Evolutionary conservation across 2,113 vertebrate genomes (phyloP).

Genomic region (Oplegnathus fasciatus): DNA sequence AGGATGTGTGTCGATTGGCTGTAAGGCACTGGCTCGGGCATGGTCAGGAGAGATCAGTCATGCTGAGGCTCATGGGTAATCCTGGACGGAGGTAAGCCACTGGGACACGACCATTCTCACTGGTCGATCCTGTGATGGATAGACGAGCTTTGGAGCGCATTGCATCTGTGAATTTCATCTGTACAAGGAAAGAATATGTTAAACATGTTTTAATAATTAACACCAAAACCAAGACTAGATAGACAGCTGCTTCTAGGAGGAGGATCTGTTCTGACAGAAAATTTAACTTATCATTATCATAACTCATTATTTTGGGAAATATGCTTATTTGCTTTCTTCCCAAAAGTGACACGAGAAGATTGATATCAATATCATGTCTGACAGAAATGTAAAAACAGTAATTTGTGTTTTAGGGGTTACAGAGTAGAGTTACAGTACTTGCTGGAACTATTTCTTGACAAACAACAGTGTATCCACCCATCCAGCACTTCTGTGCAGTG

Average conservation of each 20-base stretch:
- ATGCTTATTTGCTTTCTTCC: background rate
- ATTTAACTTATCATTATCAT: too few relatives aligned
- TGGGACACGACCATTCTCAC: conserved; percentile 95
- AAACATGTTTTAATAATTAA: background rate
- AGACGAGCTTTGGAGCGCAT: conserved; percentile 97
- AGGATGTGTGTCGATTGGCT: conserved; percentile 86
- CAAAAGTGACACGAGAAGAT: background rate
- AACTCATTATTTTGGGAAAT: conserved; percentile 1
- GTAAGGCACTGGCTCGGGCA: conserved; percentile 96
- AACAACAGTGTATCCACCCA: background rate
- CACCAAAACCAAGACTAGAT: background rate
- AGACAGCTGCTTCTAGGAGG: background rate
- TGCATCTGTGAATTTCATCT: conserved; percentile 96
- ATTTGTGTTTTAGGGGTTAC: background rate
- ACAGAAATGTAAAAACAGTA: background rate
- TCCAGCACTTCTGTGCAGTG: too few relatives aligned
- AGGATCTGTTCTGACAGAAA: background rate
- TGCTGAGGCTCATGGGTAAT: conserved; percentile 99
- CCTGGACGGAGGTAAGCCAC: conserved; percentile 98
- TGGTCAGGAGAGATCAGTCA: conserved; percentile 97
- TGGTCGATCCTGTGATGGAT: conserved; percentile 96
- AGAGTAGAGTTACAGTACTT: background rate
- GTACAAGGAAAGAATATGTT: conserved; percentile 71
- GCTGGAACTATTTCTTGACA: background rate
- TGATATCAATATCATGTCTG: background rate